Evolutionary conservation across 2,113 vertebrate species (phyloP).

Genomic region (Lagenorhynchus albirostris): DNA sequence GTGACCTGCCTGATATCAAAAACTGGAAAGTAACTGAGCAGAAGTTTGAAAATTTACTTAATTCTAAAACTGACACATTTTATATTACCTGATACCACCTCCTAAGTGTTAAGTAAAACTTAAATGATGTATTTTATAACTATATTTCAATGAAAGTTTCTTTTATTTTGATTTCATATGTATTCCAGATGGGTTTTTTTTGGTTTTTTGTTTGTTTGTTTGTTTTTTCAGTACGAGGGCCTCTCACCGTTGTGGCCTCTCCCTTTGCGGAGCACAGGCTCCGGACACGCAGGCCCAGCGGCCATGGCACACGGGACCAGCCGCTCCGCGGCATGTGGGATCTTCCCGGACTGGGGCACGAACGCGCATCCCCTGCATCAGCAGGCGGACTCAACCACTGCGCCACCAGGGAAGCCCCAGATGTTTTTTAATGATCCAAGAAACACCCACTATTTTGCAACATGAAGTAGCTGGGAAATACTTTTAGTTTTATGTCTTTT

Average conservation of each 20-base stretch:
- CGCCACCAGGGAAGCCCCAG: too few relatives aligned
- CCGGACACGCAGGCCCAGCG: accelerated
- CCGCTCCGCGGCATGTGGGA: too few relatives aligned
- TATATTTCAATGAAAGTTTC: neutral
- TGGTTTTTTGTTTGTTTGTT: too few relatives aligned
- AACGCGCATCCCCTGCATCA: too few relatives aligned
- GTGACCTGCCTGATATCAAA: neutral
- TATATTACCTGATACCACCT: neutral
- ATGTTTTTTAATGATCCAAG: neutral
- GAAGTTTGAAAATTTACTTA: neutral
- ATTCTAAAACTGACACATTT: neutral
- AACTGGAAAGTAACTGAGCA: neutral
- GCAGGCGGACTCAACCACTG: too few relatives aligned
- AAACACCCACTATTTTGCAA: neutral
- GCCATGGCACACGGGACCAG: too few relatives aligned
- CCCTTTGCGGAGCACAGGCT: too few relatives aligned
- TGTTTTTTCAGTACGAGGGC: too few relatives aligned
- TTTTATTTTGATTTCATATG: neutral
- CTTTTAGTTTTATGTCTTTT: neutral
- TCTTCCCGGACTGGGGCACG: too few relatives aligned
- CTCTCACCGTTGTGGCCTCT: too few relatives aligned
- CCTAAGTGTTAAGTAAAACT: neutral
- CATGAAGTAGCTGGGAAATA: neutral
- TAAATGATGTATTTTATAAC: neutral
- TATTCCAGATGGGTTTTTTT: neutral